Base-by-base conservation (phyloP, 2,113 vertebrate species). In the Nerophis ophidion region DNA sequence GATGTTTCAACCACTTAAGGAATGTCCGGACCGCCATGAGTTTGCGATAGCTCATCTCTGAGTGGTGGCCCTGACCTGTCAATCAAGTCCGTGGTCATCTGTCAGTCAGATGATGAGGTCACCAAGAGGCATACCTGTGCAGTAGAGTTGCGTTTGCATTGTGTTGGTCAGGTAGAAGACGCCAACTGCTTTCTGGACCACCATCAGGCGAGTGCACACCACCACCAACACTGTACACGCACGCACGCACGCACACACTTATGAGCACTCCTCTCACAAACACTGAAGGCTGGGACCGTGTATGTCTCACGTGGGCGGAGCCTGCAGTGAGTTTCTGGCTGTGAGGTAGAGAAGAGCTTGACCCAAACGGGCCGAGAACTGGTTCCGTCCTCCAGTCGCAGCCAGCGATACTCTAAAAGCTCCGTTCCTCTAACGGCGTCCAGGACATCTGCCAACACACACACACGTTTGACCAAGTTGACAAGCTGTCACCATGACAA, bases 331-430 rank as follows among this genome's bases (percentile, higher is more conserved):
- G 77, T 65, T 9, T 91, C 86, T 0, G 90, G 91, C 35, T 92
- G 91, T 4, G 89, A 92, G 0, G 91, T 91, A 36, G 85, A 75
- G 75, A 89, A 90, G 2, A 92, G 87, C 81, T 91, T 87, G 66
- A 91, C 80, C 60, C 61, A 77, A 75, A 91, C 79, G 63, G 83
- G 89, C 49, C 69, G 48, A 10, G 62, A 11, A n/a, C 83, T 79
- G 5, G 72, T 70, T 2, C 89, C 85, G 0, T 91, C 90, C 64
- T 86, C 79, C 69, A 91, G 45, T 46, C 54, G 83, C 16, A 92
- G 71, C 91, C 91, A 91, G 34, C 78, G 84, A 59, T 90, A 91
- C 74, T 88, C 82, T 67, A 79, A 33, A 7, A 91, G 66, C 48
- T 83, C 86, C 36, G 68, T 75, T 64, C 81, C 80, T 53, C 72